Base-by-base conservation (phyloP, 2,888 invertebrate genomes). In the Chironomus riparius region DNA sequence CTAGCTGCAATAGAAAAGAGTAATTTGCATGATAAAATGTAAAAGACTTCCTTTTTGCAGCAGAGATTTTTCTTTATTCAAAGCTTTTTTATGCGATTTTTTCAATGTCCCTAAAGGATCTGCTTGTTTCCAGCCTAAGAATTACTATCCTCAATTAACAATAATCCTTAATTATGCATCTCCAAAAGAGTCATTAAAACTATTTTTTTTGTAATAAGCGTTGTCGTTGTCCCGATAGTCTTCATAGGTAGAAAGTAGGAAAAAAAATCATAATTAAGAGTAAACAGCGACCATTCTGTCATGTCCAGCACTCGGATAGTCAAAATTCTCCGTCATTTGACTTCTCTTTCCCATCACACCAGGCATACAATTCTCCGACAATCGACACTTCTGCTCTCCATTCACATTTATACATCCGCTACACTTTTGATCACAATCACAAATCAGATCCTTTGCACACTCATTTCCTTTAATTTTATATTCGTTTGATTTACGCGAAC, bases 351-450 rank as follows among this genome's bases (percentile, higher is more conserved):
- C 28, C 13, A 21, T 13, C 12, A 13, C 24, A 18, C 15, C 7
- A 18, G 47, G 70, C 70, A 70, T 47, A 21, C 70, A 47, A 18
- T 56, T 56, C 13, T 21, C 47, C 18, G 47, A 47, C 15, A 24
- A 70, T 6, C 47, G 47, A 50, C 71, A 71, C 5, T 24, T 71
- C 28, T 56, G 24, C n/a, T 21, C n/a, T 38, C 72, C 72, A 47
- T 72, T 72, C 12, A 72, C 72, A 38, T 7, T 62, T 18, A 72
- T 72, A 47, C 72, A 72, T n/a, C 72, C 72, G 18, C 61, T 62
- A 10, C 72, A 72, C 38, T 61, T 72, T 62, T 38, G 61, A 61
- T 72, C 72, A 72, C 72, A 72, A 12, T 62, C 61, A 21, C 72
- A 72, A 15, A 18, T 38, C n/a, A 72, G 56, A 18, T 7, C 7